Percentiles rank a stretch among this genome's conserved stretches.
These are phyloP conservation scores for Saimiri boliviensis DNA, from an alignment of 2,113 vertebrate species.

Conservation along the genomic window DNA sequence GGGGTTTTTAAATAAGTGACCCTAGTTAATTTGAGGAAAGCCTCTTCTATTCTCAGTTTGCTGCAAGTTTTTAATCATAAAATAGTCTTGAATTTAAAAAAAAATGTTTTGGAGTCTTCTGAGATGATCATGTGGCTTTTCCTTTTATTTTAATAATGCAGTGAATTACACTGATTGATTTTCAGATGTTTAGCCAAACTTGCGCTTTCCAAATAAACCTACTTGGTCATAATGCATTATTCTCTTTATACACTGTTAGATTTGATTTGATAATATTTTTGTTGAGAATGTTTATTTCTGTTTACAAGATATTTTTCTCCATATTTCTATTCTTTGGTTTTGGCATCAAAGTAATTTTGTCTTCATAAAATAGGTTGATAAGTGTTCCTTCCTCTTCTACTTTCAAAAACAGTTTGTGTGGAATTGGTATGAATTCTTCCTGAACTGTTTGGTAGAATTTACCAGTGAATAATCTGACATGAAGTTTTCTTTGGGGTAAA, in stretches of 20 bases:
- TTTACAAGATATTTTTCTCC: background rate
- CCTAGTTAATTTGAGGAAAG: background rate
- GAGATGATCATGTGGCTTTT: background rate
- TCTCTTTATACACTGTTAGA: background rate
- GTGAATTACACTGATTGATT: background rate
- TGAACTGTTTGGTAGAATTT: background rate
- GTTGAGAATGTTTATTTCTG: background rate
- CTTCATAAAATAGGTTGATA: background rate
- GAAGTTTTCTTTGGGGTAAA: background rate
- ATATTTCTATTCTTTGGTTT: background rate
- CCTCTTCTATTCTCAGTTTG: background rate
- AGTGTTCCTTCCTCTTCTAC: background rate
- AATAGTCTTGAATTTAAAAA: background rate
- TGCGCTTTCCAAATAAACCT: background rate
- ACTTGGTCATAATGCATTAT: too few relatives aligned
- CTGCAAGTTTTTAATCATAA: background rate
- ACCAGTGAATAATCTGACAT: background rate
- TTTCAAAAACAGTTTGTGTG: background rate
- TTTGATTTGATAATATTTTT: background rate
- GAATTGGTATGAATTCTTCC: background rate
- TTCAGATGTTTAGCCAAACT: background rate
- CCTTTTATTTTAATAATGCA: background rate
- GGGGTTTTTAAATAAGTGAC: background rate
- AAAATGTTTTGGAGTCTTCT: background rate
- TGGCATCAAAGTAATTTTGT: background rate